These are phyloP conservation scores for Netelia melanura DNA, from an alignment of 2,888 invertebrate species.

Conservation along the genomic window DNA sequence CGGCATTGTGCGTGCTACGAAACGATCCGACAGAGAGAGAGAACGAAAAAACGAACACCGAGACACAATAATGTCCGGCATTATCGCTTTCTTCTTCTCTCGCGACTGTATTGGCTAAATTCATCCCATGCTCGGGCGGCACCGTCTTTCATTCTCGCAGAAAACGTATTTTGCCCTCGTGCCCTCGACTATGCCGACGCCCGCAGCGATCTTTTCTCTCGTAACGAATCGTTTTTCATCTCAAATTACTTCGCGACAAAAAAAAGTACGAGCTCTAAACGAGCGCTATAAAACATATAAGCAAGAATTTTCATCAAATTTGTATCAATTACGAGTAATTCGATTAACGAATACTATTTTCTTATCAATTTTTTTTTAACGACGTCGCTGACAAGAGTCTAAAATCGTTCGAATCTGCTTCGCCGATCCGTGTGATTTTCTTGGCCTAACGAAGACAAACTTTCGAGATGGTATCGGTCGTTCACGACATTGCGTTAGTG, in stretches of 20 bases:
- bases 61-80: not conserved
- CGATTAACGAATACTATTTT: too few species aligned
- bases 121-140: conserved; percentile 64
- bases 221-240: not conserved
- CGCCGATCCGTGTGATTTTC: not conserved
- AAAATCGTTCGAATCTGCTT: not conserved
- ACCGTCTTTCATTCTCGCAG: not conserved
- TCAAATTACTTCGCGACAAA: too few species aligned
- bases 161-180: not conserved
- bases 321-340: too few species aligned
- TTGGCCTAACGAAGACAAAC: not conserved
- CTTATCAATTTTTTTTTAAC: too few species aligned
- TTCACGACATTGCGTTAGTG: not conserved
- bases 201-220: not conserved
- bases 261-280: too few species aligned
- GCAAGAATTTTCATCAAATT: too few species aligned
- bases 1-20: not conserved
- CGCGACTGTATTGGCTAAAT: conserved; percentile 68
- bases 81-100: conserved; percentile 7
- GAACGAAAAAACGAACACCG: conserved; percentile 4
- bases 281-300: too few species aligned
- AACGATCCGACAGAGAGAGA: not conserved
- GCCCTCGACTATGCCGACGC: not conserved
- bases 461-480: not conserved
- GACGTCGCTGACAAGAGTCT: not conserved